phyloP scores from a whole-genome alignment of 2,888 invertebrate species.

The Tipula unca region DNA sequence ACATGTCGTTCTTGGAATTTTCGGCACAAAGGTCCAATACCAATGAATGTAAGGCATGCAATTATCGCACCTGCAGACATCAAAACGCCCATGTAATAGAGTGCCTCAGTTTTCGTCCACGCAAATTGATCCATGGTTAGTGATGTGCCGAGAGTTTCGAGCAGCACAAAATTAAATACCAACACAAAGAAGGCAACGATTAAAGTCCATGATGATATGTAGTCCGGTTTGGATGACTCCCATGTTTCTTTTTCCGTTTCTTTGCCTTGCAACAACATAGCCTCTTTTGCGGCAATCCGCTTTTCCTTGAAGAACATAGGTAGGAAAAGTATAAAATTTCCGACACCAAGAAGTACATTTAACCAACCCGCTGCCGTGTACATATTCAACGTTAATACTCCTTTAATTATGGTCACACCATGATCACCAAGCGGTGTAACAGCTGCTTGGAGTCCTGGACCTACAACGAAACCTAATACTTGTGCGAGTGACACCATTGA shows the following conservation, averaged over 20 bases:
- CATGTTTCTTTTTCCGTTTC: constrained; percentile 65
- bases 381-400: constrained; percentile 65
- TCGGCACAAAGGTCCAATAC: constrained; percentile 62
- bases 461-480: constrained; percentile 78
- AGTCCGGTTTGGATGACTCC: constrained; percentile 61
- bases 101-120: constrained; percentile 67
- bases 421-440: constrained; percentile 68
- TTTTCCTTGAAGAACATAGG: constrained; percentile 65
- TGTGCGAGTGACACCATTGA: constrained; percentile 78
- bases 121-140: constrained; percentile 85
- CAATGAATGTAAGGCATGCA: constrained; percentile 62
- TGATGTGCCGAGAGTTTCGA: constrained; percentile 78
- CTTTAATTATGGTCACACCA: constrained; percentile 47
- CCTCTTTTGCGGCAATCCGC: constrained; percentile 69
- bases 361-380: constrained; percentile 83
- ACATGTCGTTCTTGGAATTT: constrained; percentile 65
- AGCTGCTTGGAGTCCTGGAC: constrained; percentile 73
- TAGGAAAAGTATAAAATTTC: constrained; percentile 65
- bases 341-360: constrained; percentile 62
- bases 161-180: constrained; percentile 78
- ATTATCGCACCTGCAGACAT: constrained; percentile 74
- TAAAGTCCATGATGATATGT: constrained; percentile 67
- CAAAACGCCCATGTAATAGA: constrained; percentile 73
- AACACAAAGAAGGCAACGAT: constrained; percentile 74
- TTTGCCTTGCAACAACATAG: constrained; percentile 65